Conservation (phyloP, 1,140 invertebrate genomes). For the Physella acuta region DNA sequence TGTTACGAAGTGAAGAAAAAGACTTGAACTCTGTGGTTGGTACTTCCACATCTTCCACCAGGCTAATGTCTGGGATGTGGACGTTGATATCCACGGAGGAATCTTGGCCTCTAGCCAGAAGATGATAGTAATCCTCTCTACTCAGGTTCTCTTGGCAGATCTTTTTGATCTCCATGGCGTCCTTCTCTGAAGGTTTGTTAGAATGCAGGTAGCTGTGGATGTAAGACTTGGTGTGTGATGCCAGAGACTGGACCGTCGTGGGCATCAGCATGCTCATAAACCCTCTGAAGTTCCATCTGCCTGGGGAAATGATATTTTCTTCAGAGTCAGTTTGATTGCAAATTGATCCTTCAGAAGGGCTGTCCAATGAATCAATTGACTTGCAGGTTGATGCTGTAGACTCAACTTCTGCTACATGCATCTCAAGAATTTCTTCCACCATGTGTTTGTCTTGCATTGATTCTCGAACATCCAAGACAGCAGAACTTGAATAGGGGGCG, state of each 20-base stretch:
- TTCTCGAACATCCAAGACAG: background rate
- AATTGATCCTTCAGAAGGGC: too few relatives aligned
- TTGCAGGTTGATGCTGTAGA: too few relatives aligned
- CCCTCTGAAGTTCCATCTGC: slow-evolving; percentile 3
- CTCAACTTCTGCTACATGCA: background rate
- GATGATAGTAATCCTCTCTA: slow-evolving; percentile 4
- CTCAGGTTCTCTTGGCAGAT: background rate
- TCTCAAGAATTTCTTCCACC: background rate
- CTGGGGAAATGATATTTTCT: too few relatives aligned
- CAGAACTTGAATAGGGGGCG: background rate
- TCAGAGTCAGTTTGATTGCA: too few relatives aligned
- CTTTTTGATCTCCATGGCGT: background rate
- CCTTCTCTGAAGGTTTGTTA: slow-evolving; percentile 5
- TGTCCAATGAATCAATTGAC: too few relatives aligned
- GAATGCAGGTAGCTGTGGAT: slow-evolving; percentile 10
- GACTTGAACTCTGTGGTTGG: background rate
- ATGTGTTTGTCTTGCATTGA: too few relatives aligned
- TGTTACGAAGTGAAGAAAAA: background rate
- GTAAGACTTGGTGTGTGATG: slow-evolving; percentile 21
- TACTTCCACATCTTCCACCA: background rate
- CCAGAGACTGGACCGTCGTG: slow-evolving; percentile 3
- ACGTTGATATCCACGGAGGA: slow-evolving; percentile 13
- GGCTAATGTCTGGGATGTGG: background rate
- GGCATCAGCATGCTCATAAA: slow-evolving; percentile 13
- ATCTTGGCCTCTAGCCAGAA: background rate